Evolutionary conservation across 2,797 vertebrate species (phyloP), one percentile per base, ranked within the genome.

Genomic region (Eutrigla gurnardus): DNA sequence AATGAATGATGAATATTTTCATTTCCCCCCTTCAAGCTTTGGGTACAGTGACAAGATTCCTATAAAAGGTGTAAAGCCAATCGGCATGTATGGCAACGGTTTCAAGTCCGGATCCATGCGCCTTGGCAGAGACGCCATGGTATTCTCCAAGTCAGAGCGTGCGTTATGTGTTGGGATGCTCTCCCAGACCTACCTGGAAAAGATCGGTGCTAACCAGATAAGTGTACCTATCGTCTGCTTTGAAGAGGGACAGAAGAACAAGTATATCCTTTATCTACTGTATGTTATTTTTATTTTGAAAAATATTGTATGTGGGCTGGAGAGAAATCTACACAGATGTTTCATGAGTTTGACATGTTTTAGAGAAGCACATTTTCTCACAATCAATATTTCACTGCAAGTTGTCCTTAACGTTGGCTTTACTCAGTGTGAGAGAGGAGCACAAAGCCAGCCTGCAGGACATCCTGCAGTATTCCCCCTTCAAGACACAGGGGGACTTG

Each of bases 21-120:
- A 2, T 70, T 37, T 33, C 15, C 39, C 35, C 45, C 5, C 82
- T 88, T 25, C 65, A 83, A 99, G 98, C 86, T 99, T 99, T 36
- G 98, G 98, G 4, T 99, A 97, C 93, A 98, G 97, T 84, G 96
- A 99, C 66, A 99, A 99, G 93, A 91, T 87, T 15, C 58, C 94
- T 40, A 32, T 96, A 64, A 94, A 95, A 33, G 96, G 96, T 11
- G 88, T 93, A 0, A 89, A 94, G 6, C 97, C 98, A 0, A 96
- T 99, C 77, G 98, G 98, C 17, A 88, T 97, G 17, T 99, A 99
- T 43, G 98, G 98, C 33, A 99, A 99, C 17, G 98, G 98, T 4
- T 99, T 99, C 94, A 99, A 99, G 87, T 99, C 98, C 0, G 98
- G 98, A 7, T 97, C 98, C 42, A 99, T 99, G 98, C 96, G 97